Conservation (phyloP, 2,797 vertebrate species). For the Phylloscopus collybita region DNA sequence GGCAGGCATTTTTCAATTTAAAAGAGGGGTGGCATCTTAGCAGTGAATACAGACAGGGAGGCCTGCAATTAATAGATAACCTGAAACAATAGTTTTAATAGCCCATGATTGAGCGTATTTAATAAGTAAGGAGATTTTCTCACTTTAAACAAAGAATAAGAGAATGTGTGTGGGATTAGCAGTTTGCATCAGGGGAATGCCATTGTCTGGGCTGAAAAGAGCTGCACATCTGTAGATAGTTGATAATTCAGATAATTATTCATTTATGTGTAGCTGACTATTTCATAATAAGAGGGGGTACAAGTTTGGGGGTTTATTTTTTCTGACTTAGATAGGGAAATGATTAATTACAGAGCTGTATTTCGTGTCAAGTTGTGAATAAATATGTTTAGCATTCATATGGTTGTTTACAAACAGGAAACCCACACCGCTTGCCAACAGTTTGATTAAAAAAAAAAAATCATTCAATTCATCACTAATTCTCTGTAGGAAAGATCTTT, state of each 20-base stretch:
- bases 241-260: conserved; percentile 83
- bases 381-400: conserved; percentile 75
- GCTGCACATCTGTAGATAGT: conserved; percentile 80
- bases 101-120: conserved; percentile 78
- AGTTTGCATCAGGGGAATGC: conserved; percentile 73
- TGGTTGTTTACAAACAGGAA: conserved; percentile 77
- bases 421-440: conserved; percentile 66
- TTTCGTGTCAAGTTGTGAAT: conserved; percentile 78
- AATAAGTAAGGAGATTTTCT: conserved; percentile 79
- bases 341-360: conserved; percentile 79
- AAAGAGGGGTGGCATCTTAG: conserved; percentile 15
- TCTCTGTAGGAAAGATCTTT: conserved; percentile 75
- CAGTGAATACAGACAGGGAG: conserved; percentile 64
- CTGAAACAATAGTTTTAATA: conserved; percentile 86
- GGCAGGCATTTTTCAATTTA: conserved; percentile 40
- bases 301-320: conserved; percentile 65
- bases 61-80: conserved; percentile 85
- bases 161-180: conserved; percentile 78
- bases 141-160: conserved; percentile 83
- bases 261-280: conserved; percentile 74
- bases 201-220: conserved; percentile 79
- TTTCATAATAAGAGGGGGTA: conserved; percentile 55
- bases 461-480: conserved; percentile 67
- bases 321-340: conserved; percentile 69
- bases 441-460: conserved; percentile 73